Evolutionary conservation across 1,140 invertebrate species (phyloP).

Genomic region (Microplitis demolitor): DNA sequence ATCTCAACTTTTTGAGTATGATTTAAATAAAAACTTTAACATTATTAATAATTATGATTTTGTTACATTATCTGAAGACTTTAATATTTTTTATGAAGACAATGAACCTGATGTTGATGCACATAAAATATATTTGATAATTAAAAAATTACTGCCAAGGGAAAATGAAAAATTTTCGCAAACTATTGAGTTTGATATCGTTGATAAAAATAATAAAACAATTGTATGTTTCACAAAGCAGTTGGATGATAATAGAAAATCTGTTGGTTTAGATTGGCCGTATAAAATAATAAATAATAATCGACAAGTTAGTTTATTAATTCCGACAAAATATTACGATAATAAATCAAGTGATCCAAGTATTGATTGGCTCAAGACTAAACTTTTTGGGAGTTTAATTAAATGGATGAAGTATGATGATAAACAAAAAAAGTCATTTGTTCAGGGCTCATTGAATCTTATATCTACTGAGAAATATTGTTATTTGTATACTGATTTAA

Average conservation of each 20-base stretch:
- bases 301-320: constrained; percentile 31
- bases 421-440: constrained; percentile 32
- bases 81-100: constrained; percentile 15
- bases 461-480: constrained; percentile 75
- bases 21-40: constrained; percentile 9
- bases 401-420: constrained; percentile 67
- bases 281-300: constrained; percentile 41
- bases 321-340: constrained; percentile 22
- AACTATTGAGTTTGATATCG: constrained; percentile 46
- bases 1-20: not conserved
- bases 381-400: constrained; percentile 68
- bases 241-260: constrained; percentile 35
- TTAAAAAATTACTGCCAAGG: constrained; percentile 50
- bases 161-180: constrained; percentile 44
- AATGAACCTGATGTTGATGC: constrained; percentile 1
- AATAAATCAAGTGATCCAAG: constrained; percentile 41
- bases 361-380: constrained; percentile 63
- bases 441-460: constrained; percentile 70
- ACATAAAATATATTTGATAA: constrained; percentile 36
- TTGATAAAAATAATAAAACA: constrained; percentile 33
- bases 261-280: constrained; percentile 39
- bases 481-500: constrained; percentile 74
- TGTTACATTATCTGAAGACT: not conserved
- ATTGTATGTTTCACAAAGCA: constrained; percentile 39
- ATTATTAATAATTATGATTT: constrained; percentile 9